Evolutionary conservation across 1,140 invertebrate genomes (phyloP).

Genomic region (Trachymyrmex cornetzi): DNA sequence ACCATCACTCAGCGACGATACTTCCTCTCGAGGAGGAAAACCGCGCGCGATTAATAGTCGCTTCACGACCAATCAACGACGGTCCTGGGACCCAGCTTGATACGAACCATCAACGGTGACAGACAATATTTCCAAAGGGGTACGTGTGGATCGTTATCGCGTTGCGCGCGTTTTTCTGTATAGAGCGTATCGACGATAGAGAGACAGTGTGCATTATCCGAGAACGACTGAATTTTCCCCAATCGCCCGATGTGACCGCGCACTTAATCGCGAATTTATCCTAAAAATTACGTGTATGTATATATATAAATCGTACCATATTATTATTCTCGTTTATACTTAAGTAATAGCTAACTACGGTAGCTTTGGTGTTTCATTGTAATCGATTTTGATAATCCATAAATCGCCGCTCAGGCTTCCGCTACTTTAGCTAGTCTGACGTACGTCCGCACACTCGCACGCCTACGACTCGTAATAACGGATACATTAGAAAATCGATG

Average conservation of each 20-base stretch:
- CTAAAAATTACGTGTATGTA: constrained; percentile 2
- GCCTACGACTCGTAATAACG: constrained; percentile 45
- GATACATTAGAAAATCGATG: constrained; percentile 57
- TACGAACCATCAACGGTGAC: not conserved
- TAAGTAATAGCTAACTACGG: constrained; percentile 66
- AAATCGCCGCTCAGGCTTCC: constrained; percentile 15
- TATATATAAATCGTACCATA: constrained; percentile 32
- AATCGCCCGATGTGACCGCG: not conserved
- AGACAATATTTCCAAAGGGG: constrained; percentile 4
- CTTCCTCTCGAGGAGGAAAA: not conserved
- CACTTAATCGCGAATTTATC: constrained; percentile 23
- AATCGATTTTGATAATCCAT: constrained; percentile 62
- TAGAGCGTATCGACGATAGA: constrained; percentile 21
- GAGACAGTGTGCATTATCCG: not conserved
- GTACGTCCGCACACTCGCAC: constrained; percentile 33
- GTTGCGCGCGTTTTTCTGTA: not conserved
- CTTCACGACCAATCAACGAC: constrained; percentile 2
- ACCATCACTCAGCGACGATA: not conserved
- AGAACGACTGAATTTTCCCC: not conserved
- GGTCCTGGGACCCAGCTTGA: not conserved
- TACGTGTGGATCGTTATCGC: not conserved
- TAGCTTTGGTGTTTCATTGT: constrained; percentile 72
- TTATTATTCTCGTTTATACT: constrained; percentile 34
- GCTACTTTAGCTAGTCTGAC: constrained; percentile 35
- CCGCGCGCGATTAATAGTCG: not conserved